Conservation (phyloP, 1,140 invertebrate genomes). For the Berghia stephanieae region DNA sequence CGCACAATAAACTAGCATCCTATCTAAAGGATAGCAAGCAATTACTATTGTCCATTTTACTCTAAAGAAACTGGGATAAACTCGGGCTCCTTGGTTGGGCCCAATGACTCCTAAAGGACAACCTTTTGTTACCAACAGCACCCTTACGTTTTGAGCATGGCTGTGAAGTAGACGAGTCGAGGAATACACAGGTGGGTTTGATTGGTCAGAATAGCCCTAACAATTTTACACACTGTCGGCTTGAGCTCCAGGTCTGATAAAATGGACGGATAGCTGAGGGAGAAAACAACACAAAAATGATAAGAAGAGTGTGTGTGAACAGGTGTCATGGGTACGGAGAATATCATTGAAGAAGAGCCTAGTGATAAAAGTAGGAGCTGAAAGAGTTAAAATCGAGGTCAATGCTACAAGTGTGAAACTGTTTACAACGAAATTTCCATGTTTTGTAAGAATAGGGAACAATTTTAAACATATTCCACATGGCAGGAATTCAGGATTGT, state of each 20-base stretch:
- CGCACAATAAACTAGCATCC: no score
- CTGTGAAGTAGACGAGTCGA: slow-evolving; percentile 45
- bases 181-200: slow-evolving; percentile 53
- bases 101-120: not conserved
- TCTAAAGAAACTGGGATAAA: no score
- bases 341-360: no score
- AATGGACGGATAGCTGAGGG: slow-evolving; percentile 82
- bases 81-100: no score
- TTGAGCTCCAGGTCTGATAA: slow-evolving; percentile 79
- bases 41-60: no score
- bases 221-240: slow-evolving; percentile 41
- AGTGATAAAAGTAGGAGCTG: not conserved
- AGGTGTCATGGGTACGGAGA: not conserved
- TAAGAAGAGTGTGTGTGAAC: not conserved
- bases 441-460: not conserved
- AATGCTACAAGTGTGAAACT: not conserved
- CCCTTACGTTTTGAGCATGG: slow-evolving; percentile 50
- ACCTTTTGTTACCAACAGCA: not conserved
- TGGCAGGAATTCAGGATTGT: not conserved
- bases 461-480: not conserved
- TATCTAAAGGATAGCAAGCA: no score
- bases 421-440: not conserved
- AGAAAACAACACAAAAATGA: slow-evolving; percentile 46
- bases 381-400: not conserved
- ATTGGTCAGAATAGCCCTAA: slow-evolving; percentile 56